phyloP scores from a whole-genome alignment of 2,888 invertebrate species.

The Imbricaverruca yamaguchii region DNA sequence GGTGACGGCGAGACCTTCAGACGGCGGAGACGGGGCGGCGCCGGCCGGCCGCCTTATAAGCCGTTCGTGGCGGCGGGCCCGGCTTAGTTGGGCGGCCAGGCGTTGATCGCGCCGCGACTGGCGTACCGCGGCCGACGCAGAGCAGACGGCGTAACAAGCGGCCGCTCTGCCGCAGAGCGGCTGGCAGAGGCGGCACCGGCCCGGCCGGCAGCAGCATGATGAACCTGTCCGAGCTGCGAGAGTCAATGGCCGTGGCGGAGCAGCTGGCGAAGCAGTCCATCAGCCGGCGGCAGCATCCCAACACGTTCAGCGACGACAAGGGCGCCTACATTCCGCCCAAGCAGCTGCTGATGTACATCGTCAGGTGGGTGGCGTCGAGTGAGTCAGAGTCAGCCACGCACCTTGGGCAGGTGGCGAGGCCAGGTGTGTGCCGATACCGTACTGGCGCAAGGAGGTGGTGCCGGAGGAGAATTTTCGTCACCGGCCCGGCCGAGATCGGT shows the following conservation, averaged over 20 bases:
- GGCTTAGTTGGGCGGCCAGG: neutral
- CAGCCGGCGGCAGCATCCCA: constrained; percentile 23
- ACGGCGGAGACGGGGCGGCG: constrained; percentile 7
- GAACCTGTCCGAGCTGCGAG: constrained; percentile 27
- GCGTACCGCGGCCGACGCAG: neutral
- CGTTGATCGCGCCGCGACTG: neutral
- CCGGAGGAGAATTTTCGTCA: no score
- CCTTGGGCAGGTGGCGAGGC: no score
- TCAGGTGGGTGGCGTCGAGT: constrained; percentile 47
- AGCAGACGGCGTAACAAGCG: neutral
- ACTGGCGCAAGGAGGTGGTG: no score
- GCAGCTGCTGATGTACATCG: constrained; percentile 54
- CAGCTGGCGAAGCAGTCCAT: constrained; percentile 30
- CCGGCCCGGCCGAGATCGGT: no score
- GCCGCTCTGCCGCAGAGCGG: neutral
- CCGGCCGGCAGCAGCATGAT: constrained; percentile 10
- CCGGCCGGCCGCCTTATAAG: constrained; percentile 1
- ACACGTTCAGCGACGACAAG: constrained; percentile 30
- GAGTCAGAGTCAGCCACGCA: neutral
- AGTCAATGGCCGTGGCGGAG: constrained; percentile 31
- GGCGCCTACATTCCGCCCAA: constrained; percentile 53
- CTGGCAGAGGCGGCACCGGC: neutral
- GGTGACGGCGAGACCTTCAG: neutral
- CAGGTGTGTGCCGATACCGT: no score
- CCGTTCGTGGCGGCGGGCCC: neutral